Percentiles rank a stretch among this genome's conserved stretches.
Conservation (phyloP, 2,888 invertebrate genomes). For the Ferrisia virgata region DNA sequence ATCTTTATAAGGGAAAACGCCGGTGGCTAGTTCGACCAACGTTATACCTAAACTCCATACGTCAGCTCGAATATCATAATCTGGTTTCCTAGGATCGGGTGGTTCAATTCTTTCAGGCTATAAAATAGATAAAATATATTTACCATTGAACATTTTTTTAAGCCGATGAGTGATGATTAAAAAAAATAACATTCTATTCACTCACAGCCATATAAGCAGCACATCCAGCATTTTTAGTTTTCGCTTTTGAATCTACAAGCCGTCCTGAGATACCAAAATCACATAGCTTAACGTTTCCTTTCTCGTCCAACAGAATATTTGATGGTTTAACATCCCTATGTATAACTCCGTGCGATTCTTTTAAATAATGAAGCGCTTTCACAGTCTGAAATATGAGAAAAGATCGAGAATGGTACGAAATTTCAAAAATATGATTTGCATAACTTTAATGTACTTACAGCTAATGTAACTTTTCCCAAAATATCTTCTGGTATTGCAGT, state of each 20-base stretch:
- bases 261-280: constrained; percentile 99
- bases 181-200: constrained; percentile 48
- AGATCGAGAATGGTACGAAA: not conserved
- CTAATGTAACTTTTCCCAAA: constrained; percentile 93
- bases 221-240: constrained; percentile 94
- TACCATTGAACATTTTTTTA: too few species aligned
- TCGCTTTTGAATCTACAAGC: constrained; percentile 96
- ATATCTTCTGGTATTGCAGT: constrained; percentile 93
- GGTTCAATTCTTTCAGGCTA: constrained; percentile 97
- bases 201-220: constrained; percentile 98
- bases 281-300: constrained; percentile 94
- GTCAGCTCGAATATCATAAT: constrained; percentile 98
- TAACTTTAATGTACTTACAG: constrained; percentile 66
- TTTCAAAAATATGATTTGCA: not conserved
- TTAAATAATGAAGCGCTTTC: constrained; percentile 93
- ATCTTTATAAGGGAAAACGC: constrained; percentile 89
- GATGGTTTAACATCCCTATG: constrained; percentile 98
- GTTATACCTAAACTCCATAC: constrained; percentile 99
- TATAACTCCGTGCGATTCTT: constrained; percentile 94
- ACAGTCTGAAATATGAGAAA: constrained; percentile 66
- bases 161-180: too few species aligned
- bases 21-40: constrained; percentile 93
- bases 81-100: constrained; percentile 84
- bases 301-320: constrained; percentile 93
- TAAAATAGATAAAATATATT: constrained; percentile 50